A percentile compares a stretch with the other conserved stretches of the same genome.
These are phyloP conservation scores for Chaetodon auriga DNA, from an alignment of 2,113 vertebrate species.

Conservation along the genomic window DNA sequence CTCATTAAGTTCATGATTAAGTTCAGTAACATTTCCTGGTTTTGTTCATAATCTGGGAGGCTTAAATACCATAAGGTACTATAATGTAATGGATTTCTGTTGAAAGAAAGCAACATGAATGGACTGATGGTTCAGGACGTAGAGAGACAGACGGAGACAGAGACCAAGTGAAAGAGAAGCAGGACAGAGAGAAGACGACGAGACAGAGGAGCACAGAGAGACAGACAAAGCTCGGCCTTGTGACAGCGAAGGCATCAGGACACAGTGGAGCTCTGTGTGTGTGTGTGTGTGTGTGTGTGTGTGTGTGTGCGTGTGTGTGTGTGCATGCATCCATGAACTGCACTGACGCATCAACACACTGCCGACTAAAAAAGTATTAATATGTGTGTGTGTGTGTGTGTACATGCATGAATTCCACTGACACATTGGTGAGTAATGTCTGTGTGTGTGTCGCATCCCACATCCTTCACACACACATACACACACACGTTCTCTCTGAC, in stretches of 20 bases:
- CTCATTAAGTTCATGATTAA: no score
- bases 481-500: slow-evolving; percentile 45
- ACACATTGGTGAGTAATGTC: slow-evolving; percentile 52
- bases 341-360: slow-evolving; percentile 36
- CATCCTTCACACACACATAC: slow-evolving; percentile 18
- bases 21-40: no score
- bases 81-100: no score
- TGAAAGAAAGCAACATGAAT: not conserved
- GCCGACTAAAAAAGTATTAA: not conserved
- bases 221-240: slow-evolving; percentile 78
- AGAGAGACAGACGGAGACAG: not conserved
- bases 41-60: no score
- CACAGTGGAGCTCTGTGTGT: slow-evolving; percentile 76
- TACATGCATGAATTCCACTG: slow-evolving; percentile 23
- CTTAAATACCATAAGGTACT: no score
- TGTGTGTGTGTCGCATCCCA: slow-evolving; percentile 12
- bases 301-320: slow-evolving; percentile 18
- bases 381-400: not conserved
- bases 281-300: slow-evolving; percentile 35
- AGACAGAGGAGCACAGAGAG: slow-evolving; percentile 29
- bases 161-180: not conserved
- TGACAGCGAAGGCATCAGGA: slow-evolving; percentile 51
- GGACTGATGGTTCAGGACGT: not conserved
- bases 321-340: slow-evolving; percentile 18
- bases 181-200: not conserved